A percentile compares a stretch with the other conserved stretches of the same genome.
Conservation (phyloP, 2,888 invertebrate species). For the Lepidonotus clava region DNA sequence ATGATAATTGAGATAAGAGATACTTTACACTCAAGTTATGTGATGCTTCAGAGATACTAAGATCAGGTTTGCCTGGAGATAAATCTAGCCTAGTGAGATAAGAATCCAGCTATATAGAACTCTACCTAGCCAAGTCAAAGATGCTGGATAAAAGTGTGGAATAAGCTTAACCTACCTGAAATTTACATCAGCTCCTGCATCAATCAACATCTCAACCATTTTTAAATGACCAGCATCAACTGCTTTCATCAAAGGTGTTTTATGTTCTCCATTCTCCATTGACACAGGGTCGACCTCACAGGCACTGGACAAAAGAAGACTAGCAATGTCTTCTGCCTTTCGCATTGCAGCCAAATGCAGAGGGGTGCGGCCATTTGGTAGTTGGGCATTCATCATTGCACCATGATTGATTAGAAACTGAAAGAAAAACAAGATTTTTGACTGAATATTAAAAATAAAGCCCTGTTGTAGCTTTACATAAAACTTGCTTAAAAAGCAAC, state of each 20-base stretch:
- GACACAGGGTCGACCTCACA: constrained; percentile 18
- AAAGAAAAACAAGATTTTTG: neutral
- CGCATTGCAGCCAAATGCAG: constrained; percentile 20
- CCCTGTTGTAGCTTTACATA: too few species aligned
- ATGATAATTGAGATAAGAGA: too few species aligned
- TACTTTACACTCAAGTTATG: too few species aligned
- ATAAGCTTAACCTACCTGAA: too few species aligned
- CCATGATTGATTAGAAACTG: neutral
- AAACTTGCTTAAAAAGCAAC: too few species aligned
- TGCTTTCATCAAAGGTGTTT: constrained; percentile 5
- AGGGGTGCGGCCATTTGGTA: constrained; percentile 29
- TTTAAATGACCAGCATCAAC: constrained; percentile 1
- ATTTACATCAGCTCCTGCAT: constrained; percentile 31
- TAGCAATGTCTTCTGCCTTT: neutral
- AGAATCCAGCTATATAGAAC: too few species aligned
- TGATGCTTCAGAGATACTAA: too few species aligned
- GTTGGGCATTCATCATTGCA: neutral
- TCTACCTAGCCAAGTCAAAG: too few species aligned
- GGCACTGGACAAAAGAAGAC: neutral
- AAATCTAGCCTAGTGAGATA: too few species aligned
- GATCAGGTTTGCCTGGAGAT: too few species aligned
- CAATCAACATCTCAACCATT: neutral
- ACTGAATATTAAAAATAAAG: too few species aligned
- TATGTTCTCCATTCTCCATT: neutral
- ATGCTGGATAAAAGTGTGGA: too few species aligned